phyloP scores from a whole-genome alignment of 64 coral and sea anemone genomes.

The Acropora yongei region DNA sequence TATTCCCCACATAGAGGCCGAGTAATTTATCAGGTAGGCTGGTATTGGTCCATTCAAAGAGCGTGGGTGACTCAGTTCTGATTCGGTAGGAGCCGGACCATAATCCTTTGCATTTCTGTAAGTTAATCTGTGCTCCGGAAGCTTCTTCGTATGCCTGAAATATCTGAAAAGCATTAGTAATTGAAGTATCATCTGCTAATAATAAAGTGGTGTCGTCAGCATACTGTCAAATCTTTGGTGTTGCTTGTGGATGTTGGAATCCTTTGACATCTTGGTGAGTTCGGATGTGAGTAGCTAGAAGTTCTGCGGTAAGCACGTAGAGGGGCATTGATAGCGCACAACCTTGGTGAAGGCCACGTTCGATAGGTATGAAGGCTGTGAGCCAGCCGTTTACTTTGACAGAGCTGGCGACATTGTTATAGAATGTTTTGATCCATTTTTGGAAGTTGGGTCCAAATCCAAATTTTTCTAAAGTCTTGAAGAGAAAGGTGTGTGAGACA shows the following conservation, averaged over 20 bases:
- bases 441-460: slow-evolving; percentile 13
- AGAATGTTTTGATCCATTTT: background rate
- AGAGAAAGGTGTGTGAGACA: background rate
- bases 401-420: background rate
- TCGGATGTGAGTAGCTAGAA: background rate
- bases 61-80: background rate
- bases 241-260: background rate
- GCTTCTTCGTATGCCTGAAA: slow-evolving; percentile 21
- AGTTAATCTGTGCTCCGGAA: slow-evolving; percentile 51
- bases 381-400: slow-evolving; percentile 7
- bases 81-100: background rate
- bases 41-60: background rate
- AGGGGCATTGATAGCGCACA: slow-evolving; percentile 31
- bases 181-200: background rate
- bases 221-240: background rate
- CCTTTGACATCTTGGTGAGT: background rate
- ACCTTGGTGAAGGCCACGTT: slow-evolving; percentile 26
- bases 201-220: slow-evolving; percentile 23
- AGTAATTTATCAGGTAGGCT: background rate
- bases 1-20: background rate
- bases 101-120: slow-evolving; percentile 17
- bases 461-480: background rate
- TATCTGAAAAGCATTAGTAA: background rate
- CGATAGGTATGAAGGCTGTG: background rate
- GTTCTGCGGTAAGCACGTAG: slow-evolving; percentile 10